Evolutionary conservation across 1,140 invertebrate species (phyloP).

Genomic region (Radopholus similis): DNA sequence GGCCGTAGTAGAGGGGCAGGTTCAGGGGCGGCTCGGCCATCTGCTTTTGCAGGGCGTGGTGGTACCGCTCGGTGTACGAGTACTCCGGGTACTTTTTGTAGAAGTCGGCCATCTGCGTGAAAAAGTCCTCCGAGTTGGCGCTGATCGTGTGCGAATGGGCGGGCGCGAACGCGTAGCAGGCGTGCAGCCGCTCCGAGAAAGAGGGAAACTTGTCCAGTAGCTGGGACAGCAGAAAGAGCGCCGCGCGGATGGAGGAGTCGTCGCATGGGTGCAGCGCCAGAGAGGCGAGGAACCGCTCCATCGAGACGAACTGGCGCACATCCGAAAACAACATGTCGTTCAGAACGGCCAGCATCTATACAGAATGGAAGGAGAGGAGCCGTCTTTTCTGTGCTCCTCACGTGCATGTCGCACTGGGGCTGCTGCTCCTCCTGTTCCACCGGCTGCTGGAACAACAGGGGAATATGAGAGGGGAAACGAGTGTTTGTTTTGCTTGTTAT

Average conservation of each 20-base stretch:
- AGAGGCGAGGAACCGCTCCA: slow-evolving; percentile 40
- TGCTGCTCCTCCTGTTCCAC: too few species aligned
- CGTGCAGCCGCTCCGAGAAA: slow-evolving; percentile 24
- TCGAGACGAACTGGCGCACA: slow-evolving; percentile 31
- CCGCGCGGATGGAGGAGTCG: slow-evolving; percentile 29
- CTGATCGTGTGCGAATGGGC: slow-evolving; percentile 11
- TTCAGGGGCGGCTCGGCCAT: background rate
- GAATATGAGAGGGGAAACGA: too few species aligned
- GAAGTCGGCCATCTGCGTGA: slow-evolving; percentile 40
- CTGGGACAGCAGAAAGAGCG: slow-evolving; percentile 17
- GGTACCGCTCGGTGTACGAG: slow-evolving; percentile 22
- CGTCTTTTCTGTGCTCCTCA: too few species aligned
- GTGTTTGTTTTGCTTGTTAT: too few species aligned
- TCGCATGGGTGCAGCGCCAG: slow-evolving; percentile 39
- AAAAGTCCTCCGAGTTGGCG: slow-evolving; percentile 41
- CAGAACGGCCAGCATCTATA: slow-evolving; percentile 24
- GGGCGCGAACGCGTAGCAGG: slow-evolving; percentile 22
- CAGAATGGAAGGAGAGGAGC: too few species aligned
- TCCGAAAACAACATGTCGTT: slow-evolving; percentile 40
- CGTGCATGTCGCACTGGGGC: too few species aligned
- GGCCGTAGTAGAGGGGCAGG: slow-evolving; percentile 30
- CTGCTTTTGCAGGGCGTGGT: slow-evolving; percentile 12
- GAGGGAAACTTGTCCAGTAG: slow-evolving; percentile 16
- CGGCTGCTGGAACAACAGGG: too few species aligned
- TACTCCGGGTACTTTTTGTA: slow-evolving; percentile 35